Percentiles rank a stretch among this genome's conserved stretches.
Conservation (phyloP, 2,113 vertebrate species). For the Hyperopisus bebe region DNA sequence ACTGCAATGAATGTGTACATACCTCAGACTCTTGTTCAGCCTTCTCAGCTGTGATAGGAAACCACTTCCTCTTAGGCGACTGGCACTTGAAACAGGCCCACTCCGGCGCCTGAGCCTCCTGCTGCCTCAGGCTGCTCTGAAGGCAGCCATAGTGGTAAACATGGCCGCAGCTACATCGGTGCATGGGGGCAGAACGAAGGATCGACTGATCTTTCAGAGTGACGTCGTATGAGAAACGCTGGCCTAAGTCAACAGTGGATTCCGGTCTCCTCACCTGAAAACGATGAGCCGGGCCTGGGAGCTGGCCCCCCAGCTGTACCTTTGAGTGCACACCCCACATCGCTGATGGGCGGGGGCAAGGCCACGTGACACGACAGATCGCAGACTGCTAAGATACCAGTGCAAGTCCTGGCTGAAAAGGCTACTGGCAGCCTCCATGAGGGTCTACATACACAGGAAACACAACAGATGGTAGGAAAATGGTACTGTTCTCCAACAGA, state of each 20-base stretch:
- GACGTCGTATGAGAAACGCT: neutral
- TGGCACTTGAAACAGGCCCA: slow-evolving; percentile 24
- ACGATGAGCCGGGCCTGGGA: neutral
- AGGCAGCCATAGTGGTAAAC: slow-evolving; percentile 24
- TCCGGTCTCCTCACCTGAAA: slow-evolving; percentile 15
- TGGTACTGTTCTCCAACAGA: neutral
- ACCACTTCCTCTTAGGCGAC: slow-evolving; percentile 17
- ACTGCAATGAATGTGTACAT: neutral
- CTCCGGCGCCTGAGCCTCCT: neutral
- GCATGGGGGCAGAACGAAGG: neutral
- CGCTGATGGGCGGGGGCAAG: slow-evolving; percentile 1
- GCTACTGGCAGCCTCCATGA: slow-evolving; percentile 17
- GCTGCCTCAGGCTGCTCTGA: neutral
- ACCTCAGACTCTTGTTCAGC: neutral
- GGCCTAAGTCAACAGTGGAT: neutral
- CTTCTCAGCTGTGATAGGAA: slow-evolving; percentile 5
- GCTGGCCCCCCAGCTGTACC: neutral
- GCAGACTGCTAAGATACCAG: slow-evolving; percentile 19
- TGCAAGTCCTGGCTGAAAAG: slow-evolving; percentile 22
- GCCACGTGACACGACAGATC: neutral
- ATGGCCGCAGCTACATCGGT: slow-evolving; percentile 16
- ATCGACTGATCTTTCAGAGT: neutral
- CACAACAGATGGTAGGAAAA: neutral
- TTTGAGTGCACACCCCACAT: slow-evolving; percentile 7
- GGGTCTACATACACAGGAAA: slow-evolving; percentile 12